Base-by-base conservation (phyloP, 2,797 vertebrate genomes). In the Euphonia xanthogaster region DNA sequence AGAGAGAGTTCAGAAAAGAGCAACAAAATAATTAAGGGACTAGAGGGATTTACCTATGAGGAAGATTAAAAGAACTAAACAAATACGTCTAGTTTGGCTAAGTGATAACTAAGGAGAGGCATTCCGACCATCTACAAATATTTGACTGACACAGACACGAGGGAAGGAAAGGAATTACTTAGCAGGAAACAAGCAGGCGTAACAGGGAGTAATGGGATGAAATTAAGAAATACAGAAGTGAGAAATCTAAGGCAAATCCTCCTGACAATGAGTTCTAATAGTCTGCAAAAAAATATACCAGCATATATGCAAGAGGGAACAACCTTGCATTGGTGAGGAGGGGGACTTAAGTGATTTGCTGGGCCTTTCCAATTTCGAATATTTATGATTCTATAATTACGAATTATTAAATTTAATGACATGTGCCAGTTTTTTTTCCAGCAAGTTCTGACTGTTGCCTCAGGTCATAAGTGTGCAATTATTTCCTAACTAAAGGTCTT, bases 21-120 rank as follows among this genome's bases (percentile, higher is more conserved):
- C 63, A 96, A 89, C 78, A 95, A 95, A 97, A 96, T 95, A 95
- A 97, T 97, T 96, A 96, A 88, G 67, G 15, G 73, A 48, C 93
- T 91, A 58, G 35, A 78, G 92, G 89, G 93, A 96, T 95, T 97
- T 96, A 65, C 78, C 67, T 91, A 4, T 33, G 90, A 96, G 79
- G 92, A 94, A 96, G 92, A 96, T 96, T 97, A 97, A 95, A 96
- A 94, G 87, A 70, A 61, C 94, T 96, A 94, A 97, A 96, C 95
- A 96, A 97, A 96, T 93, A 97, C 67, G 75, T 94, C 44, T 82
- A 91, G 75, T 96, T 95, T 90, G 80, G 73, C 70, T 94, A 95
- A 95, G 89, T 3, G 65, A 93, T 94, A 94, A 70, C 72, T 95
- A 90, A 96, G 88, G 63, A 94, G 78, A 89, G n/a, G 60, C 57